Evolutionary conservation across 2,113 vertebrate species (phyloP), one percentile per base, ranked within the genome.

Genomic region (Chaetodon trifascialis): DNA sequence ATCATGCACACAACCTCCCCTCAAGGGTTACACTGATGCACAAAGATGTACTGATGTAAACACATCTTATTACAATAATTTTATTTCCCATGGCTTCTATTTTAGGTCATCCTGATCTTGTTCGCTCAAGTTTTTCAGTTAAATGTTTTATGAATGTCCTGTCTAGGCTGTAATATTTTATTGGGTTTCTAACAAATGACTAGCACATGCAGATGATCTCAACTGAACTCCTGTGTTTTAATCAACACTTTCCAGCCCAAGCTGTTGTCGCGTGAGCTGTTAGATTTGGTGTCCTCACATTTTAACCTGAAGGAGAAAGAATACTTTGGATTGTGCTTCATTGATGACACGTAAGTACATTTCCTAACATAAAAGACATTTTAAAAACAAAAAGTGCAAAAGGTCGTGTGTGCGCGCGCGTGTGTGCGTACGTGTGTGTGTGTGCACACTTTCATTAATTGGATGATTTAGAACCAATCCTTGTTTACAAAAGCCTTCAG

Each of bases 241-340:
- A 25, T 79, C 40, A 90, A 46, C 82, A 89, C 75, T 76, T 73
- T 66, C 80, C 80, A 99, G 98, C 98, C 98, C 62, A 99, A 98
- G 94, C 96, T 99, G 86, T 89, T 99, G 90, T 97, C 98, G 60
- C 95, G 96, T 55, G 98, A 99, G 49, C 95, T 99, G 72, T 79
- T 99, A 82, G 98, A 99, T 89, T 93, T 99, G 66, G 98, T 98
- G 91, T 96, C 98, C 4, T 99, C 98, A 0, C 98, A 99, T 93
- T 99, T 99, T 88, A 99, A 96, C 93, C 95, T 99, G 68, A 99
- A 99, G 84, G 98, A 99, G 89, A 99, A 99, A 84, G 98, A 99
- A 62, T 99, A 98, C 89, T 99, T 99, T 94, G 98, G 98, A 83
- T 96, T 99, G 91, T 97, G 95, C 0, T 99, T 97, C 85, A 94